Evolutionary conservation across 2,888 invertebrate species (phyloP).

Genomic region (Rosalia funebris): DNA sequence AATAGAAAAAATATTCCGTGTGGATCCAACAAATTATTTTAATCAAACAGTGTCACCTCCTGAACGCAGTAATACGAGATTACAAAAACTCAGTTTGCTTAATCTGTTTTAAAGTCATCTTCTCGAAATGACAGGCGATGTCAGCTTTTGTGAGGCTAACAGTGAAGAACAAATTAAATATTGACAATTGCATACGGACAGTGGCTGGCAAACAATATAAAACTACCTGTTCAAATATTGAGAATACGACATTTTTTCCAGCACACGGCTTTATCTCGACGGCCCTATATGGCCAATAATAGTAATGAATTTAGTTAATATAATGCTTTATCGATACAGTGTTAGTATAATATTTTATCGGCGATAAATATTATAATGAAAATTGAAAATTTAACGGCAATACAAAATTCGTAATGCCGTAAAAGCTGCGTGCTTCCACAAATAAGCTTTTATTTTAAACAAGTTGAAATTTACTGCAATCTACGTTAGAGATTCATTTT

Average conservation of each 20-base stretch:
- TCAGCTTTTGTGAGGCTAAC: slow-evolving; percentile 47
- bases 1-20: slow-evolving; percentile 4
- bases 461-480: too few species aligned
- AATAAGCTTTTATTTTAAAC: too few species aligned
- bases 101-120: slow-evolving; percentile 39
- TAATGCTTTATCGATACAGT: too few species aligned
- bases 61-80: slow-evolving; percentile 5
- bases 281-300: too few species aligned
- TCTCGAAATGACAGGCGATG: slow-evolving; percentile 47
- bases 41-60: slow-evolving; percentile 4
- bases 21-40: slow-evolving; percentile 12
- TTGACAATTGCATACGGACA: slow-evolving; percentile 51
- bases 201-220: slow-evolving; percentile 53
- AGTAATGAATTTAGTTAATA: too few species aligned
- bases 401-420: too few species aligned
- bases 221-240: slow-evolving; percentile 50
- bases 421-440: too few species aligned
- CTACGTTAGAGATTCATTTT: too few species aligned
- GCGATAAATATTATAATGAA: too few species aligned
- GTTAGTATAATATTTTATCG: too few species aligned
- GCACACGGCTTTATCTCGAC: slow-evolving; percentile 10
- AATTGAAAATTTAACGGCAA: too few species aligned
- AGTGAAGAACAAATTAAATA: slow-evolving; percentile 53
- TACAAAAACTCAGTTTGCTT: slow-evolving; percentile 34
- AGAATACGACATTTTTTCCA: slow-evolving; percentile 39